Evolutionary conservation across 2,113 vertebrate genomes (phyloP), one percentile per base, ranked within the genome.

Genomic region (Ammodytes dubius): DNA sequence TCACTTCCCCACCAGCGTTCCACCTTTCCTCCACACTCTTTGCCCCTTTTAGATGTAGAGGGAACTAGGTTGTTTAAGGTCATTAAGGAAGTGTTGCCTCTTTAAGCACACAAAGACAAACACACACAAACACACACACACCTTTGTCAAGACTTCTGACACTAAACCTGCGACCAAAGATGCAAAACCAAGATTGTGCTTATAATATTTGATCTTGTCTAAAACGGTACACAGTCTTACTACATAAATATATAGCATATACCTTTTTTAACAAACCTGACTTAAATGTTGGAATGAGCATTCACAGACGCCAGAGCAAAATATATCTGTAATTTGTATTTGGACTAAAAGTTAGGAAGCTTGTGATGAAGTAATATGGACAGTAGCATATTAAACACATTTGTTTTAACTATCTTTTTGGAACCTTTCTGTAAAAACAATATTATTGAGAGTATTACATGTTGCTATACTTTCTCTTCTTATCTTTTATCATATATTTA

Each of bases 11-110:
- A 88, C 67, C 70, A 81, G 79, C 81, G 10, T 61, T 91, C 50
- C 80, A 88, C 84, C 88, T 90, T 84, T 87, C 77, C 87, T 74
- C 69, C 75, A 70, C 50, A 72, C 87, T 82, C 64, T 59, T 59
- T 86, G 80, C 73, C 84, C 84, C 84, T 90, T 80, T 90, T 89
- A 77, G 70, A 89, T 82, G 69, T 71, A 74, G 53, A n/a, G 76
- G 68, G 43, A 71, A 72, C 59, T 59, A 67, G 63, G 60, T 66
- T 81, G 79, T 91, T 80, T 56, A 82, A 83, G 80, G 80, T 77
- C 66, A 88, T 92, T 90, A 93, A 88, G 82, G 63, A 90, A 82
- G 71, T 81, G 68, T 87, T 89, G 67, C 83, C 86, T 81, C 82
- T 83, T 75, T 37, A 76, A 77, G n/a, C 64, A 57, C 64, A 81